Base-by-base conservation (phyloP, 2,888 invertebrate species). In the Sericinus montela region DNA sequence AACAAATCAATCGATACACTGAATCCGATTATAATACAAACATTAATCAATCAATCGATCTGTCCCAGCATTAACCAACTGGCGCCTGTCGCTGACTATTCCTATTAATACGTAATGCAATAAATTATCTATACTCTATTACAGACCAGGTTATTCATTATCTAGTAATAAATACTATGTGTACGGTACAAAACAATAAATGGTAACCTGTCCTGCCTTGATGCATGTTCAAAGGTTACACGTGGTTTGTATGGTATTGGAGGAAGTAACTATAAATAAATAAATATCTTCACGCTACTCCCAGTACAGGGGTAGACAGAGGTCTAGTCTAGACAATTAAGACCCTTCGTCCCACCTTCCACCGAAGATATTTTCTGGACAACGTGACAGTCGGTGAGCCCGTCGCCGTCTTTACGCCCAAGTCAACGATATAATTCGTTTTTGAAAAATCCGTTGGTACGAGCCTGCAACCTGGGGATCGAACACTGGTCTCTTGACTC, bases 71-170 rank as follows among this genome's bases (percentile, higher is more conserved):
- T 32, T 15, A 19, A 44, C 43, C 46, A 44, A 48, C 40, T 52
- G 59, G 57, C 59, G 56, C 59, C 59, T 44, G 39, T 53, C 43
- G 50, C 46, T 53, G 57, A 53, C 59, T 54, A 51, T 48, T 53
- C 48, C 52, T 56, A 59, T 56, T 56, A 59, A 56, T 14, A 6
- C 42, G 40, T 51, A 54, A 52, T 51, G 48, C 47, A 46, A 57
- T 59, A 50, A 58, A 57, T 55, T 53, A 58, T 53, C 51, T 47
- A n/a, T 45, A 42, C 36, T 42, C 51, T 43, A 55, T 38, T 19
- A 13, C 11, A 37, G 36, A 19, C 42, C 38, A 45, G 44, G 52
- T 45, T 51, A 57, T 56, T 53, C 50, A 57, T 57, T 51, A 53
- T 28, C 45, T 44, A 48, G 51, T 51, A 48, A 32, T 25, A 37